Evolutionary conservation across 2,888 invertebrate species (phyloP), one percentile per base, ranked within the genome.

Genomic region (Yponomeuta malinellus): DNA sequence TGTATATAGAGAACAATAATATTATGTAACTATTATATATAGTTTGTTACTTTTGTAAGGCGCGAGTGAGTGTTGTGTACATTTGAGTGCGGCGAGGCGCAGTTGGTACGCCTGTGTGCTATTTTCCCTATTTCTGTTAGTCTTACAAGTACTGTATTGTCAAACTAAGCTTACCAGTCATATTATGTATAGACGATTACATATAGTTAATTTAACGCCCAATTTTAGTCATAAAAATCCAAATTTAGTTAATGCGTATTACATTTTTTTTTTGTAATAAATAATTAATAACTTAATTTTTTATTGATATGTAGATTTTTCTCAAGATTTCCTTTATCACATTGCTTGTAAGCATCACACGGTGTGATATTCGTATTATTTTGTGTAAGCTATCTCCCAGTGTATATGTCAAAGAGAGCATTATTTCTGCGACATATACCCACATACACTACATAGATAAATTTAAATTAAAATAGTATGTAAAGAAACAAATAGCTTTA

Each of bases 181-280:
- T 89, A 83, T 59, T 89, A 86, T 91, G 88, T 89, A 90, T 90
- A 91, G 88, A 86, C 83, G 84, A 89, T 86, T 88, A 83, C 83
- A 85, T 85, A 71, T 63, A 85, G 86, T 86, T 86, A 87, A 70
- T 86, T 90, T 90, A 89, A 89, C 84, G 85, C 88, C 86, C 71
- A 86, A 87, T 88, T 88, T 88, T 91, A 92, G 91, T 92, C 91
- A 92, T 91, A 88, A 91, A 88, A 88, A 92, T 90, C 91, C 91
- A 91, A 92, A 92, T 91, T 91, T 92, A 91, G 91, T 89, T 89
- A 87, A 89, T 88, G 83, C 82, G 85, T 87, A 59, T 59, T 59
- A 59, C 52, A 59, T 59, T 59, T 23, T 59, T 59, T 59, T 59
- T 59, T 43, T 43, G 43, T 15, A 59, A 12, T 59, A 59, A 59